Conservation (phyloP, 2,797 vertebrate species). For the Sebastiscus tertius region DNA sequence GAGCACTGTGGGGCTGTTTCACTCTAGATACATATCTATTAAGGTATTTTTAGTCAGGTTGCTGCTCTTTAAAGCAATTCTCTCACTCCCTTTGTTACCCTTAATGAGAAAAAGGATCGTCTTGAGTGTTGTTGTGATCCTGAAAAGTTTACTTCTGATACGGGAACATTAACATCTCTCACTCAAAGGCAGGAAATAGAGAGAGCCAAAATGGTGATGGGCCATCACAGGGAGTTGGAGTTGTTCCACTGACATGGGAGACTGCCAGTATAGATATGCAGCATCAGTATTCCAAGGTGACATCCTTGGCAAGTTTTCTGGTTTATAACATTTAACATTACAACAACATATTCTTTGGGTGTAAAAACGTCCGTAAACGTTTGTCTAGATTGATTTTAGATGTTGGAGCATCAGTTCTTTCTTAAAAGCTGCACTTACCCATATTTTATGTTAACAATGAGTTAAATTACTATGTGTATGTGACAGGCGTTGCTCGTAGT, state of each 20-base stretch:
- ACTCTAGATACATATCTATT: constrained; percentile 43
- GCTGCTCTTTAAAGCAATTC: not conserved
- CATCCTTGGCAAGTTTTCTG: constrained; percentile 20
- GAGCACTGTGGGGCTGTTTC: constrained; percentile 25
- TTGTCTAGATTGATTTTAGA: not conserved
- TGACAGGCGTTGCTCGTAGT: not conserved
- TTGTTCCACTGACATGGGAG: constrained; percentile 23
- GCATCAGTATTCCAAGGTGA: constrained; percentile 47
- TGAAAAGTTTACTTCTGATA: constrained; percentile 15
- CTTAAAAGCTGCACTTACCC: not conserved
- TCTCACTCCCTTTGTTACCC: not conserved
- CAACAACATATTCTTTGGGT: not conserved
- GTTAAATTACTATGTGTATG: not conserved
- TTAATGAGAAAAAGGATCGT: not conserved
- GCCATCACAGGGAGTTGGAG: constrained; percentile 20
- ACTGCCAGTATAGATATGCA: constrained; percentile 27
- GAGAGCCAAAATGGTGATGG: constrained; percentile 6
- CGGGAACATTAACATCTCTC: constrained; percentile 8
- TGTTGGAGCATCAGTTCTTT: not conserved
- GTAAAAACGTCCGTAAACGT: not conserved
- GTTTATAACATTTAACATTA: not conserved
- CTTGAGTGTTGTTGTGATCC: constrained; percentile 7
- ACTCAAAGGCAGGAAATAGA: not conserved
- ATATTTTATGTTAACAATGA: not conserved
- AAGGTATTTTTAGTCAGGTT: constrained; percentile 31